phyloP scores from a whole-genome alignment of 2,888 invertebrate genomes.

The Ditylenchus weischeri region DNA sequence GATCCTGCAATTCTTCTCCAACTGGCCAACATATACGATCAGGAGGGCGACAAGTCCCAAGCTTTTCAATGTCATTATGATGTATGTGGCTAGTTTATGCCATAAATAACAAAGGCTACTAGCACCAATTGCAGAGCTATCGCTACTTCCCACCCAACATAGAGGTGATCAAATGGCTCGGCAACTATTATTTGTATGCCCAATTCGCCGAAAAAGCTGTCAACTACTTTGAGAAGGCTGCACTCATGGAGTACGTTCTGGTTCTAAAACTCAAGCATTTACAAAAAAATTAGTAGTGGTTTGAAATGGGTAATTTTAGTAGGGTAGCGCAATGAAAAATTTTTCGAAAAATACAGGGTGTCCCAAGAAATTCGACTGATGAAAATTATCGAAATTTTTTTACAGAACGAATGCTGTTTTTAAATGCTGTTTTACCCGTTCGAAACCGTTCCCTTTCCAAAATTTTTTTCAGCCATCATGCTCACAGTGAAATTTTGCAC shows the following conservation, averaged over 20 bases:
- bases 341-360: neutral
- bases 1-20: slow-evolving; percentile 85
- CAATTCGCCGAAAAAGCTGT: slow-evolving; percentile 84
- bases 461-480: no score
- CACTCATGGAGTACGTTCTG: slow-evolving; percentile 66
- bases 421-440: no score
- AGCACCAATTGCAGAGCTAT: slow-evolving; percentile 65
- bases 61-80: slow-evolving; percentile 80
- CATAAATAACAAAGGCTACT: neutral
- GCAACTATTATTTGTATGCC: slow-evolving; percentile 81
- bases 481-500: no score
- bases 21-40: slow-evolving; percentile 83
- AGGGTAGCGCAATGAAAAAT: neutral
- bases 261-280: neutral
- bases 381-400: no score
- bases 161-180: slow-evolving; percentile 78
- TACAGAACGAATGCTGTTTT: no score
- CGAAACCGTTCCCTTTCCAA: no score
- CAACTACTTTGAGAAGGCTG: slow-evolving; percentile 76
- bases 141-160: slow-evolving; percentile 72
- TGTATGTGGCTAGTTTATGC: slow-evolving; percentile 61
- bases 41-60: slow-evolving; percentile 83
- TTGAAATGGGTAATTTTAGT: neutral
- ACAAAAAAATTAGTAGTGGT: neutral
- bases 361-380: neutral